Evolutionary conservation across 2,113 vertebrate genomes (phyloP).

Genomic region (Nycticebus coucang): DNA sequence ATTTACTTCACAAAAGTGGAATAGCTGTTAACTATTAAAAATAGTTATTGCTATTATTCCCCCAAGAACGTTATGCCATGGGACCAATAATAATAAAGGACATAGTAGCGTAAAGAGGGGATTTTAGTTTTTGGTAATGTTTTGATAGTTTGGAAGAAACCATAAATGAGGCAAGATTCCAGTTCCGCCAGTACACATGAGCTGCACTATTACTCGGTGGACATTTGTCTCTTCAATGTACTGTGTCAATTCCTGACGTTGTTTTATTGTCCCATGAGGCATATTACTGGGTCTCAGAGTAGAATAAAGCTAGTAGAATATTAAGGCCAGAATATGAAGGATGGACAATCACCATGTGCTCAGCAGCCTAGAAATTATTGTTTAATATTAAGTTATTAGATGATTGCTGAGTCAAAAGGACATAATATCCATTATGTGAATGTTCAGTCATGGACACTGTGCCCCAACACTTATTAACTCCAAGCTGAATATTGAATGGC

Average conservation of each 20-base stretch:
- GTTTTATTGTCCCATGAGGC: conserved; percentile 67
- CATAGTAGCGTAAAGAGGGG: neutral
- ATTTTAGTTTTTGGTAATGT: neutral
- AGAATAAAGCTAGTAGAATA: conserved; percentile 71
- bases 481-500: conserved; percentile 75
- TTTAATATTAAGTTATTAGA: conserved; percentile 83
- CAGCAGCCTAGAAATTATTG: conserved; percentile 78
- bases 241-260: conserved; percentile 53
- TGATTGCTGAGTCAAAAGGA: conserved; percentile 81
- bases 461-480: conserved; percentile 80
- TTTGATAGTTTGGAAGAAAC: conserved; percentile 48
- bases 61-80: neutral
- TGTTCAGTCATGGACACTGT: conserved; percentile 80
- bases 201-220: conserved; percentile 34
- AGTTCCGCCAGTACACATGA: conserved; percentile 17
- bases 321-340: conserved; percentile 77
- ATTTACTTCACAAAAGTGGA: conserved; percentile 12
- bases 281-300: conserved; percentile 69
- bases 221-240: conserved; percentile 44
- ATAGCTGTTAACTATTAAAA: conserved; percentile 29
- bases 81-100: neutral
- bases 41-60: neutral
- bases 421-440: conserved; percentile 86
- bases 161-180: neutral
- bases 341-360: conserved; percentile 67